Evolutionary conservation across 2,888 invertebrate genomes (phyloP).

Genomic region (Tribolium freemani): DNA sequence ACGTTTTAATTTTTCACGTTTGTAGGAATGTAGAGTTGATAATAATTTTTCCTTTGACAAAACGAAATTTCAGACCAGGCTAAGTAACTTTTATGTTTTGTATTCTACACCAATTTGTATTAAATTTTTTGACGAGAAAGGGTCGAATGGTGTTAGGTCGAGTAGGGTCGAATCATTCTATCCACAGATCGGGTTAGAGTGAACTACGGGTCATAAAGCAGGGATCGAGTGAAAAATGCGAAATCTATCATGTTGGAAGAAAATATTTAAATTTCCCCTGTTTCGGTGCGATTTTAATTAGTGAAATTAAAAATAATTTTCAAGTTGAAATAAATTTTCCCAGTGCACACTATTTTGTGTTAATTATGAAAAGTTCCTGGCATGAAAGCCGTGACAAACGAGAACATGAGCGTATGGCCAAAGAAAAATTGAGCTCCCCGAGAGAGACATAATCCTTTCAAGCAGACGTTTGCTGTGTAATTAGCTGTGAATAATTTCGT

Average conservation of each 20-base stretch:
- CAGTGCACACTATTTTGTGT: constrained; percentile 8
- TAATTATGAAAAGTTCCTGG: constrained; percentile 20
- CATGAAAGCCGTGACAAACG: constrained; percentile 19
- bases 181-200: not conserved
- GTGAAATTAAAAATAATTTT: not conserved
- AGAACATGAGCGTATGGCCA: constrained; percentile 9
- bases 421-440: constrained; percentile 17
- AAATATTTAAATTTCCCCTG: not conserved
- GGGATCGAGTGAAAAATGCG: not conserved
- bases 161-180: not conserved
- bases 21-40: not conserved
- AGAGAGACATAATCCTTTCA: constrained; percentile 26
- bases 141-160: not conserved
- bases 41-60: not conserved
- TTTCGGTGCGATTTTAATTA: not conserved
- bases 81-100: not conserved
- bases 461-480: constrained; percentile 31
- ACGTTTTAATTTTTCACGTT: not conserved
- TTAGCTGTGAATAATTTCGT: constrained; percentile 34
- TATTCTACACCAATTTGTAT: not conserved
- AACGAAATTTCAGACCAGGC: not conserved
- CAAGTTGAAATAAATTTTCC: constrained; percentile 9
- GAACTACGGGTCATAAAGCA: not conserved
- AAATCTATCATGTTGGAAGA: not conserved
- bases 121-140: not conserved